These are phyloP conservation scores for Channallabes apus DNA, from an alignment of 2,797 vertebrate species.

Conservation along the genomic window DNA sequence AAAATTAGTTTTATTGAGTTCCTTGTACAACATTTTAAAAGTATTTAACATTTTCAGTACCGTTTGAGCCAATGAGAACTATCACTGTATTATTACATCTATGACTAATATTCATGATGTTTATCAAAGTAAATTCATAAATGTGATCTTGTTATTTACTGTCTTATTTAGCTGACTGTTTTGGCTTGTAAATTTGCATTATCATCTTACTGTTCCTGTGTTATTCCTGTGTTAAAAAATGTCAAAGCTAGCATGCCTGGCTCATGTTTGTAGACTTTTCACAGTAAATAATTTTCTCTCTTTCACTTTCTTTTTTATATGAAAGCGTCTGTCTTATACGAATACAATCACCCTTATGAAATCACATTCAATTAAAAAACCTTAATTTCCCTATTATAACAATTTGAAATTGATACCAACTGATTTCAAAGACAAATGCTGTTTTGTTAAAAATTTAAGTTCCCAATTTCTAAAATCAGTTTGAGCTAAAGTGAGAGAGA, in stretches of 20 bases:
- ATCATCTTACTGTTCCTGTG: background rate
- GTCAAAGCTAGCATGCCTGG: slow-evolving; percentile 45
- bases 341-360: slow-evolving; percentile 32
- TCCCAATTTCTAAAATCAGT: slow-evolving; percentile 28
- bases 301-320: slow-evolving; percentile 39
- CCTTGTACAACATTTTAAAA: slow-evolving; percentile 11
- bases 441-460: slow-evolving; percentile 5
- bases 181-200: slow-evolving; percentile 5
- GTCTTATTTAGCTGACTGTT: slow-evolving; percentile 12
- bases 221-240: slow-evolving; percentile 39
- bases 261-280: slow-evolving; percentile 42
- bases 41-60: background rate
- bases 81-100: slow-evolving; percentile 38
- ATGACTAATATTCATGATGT: slow-evolving; percentile 29
- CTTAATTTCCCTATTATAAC: background rate
- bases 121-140: slow-evolving; percentile 19
- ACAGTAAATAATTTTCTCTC: slow-evolving; percentile 51
- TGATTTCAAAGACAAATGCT: slow-evolving; percentile 45
- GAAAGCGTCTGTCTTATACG: background rate
- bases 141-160: slow-evolving; percentile 31
- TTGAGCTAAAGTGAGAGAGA: slow-evolving; percentile 29
- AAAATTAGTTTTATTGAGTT: slow-evolving; percentile 9
- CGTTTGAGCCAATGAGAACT: slow-evolving; percentile 27
- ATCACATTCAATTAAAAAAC: slow-evolving; percentile 30
- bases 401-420: slow-evolving; percentile 19